Base-by-base conservation (phyloP, 1,140 invertebrate genomes). In the Arion vulgaris region DNA sequence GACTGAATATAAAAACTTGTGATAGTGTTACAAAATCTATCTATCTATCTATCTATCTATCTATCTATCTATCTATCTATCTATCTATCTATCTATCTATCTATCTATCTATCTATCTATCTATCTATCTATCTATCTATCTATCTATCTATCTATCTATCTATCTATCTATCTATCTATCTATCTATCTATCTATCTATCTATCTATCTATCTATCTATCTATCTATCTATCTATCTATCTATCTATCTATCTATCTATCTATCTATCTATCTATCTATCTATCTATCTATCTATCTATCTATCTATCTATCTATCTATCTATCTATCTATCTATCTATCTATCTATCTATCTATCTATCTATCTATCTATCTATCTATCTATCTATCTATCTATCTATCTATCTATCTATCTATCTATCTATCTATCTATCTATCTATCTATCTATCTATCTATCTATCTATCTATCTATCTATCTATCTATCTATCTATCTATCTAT, bases 51-150 rank as follows among this genome's bases (percentile, higher is more conserved):
- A 57, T 57, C 53, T 57, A 57, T 57, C 53, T 57, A 57, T 57
- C 53, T 57, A 57, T 57, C 71, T 39, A 39, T 41, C 62, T 66
- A 32, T 23, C 62, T 32, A 66, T 66, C 62, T 66, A 66, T 66
- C 32, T n/a, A n/a, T 73, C 71, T 73, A 26, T 73, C 71, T 73
- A 26, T 39, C 71, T 39, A 39, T 73, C 71, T 73, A 39, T 73
- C 38, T 39, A 26, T 73, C 71, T 73, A 26, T 73, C 71, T 73
- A 26, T 39, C 71, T 39, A 39, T 73, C 71, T 73, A 39, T 45
- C 32, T 32, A 26, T 28, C 41, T 45, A n/a, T 45, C 62, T 66
- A 66, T 32, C 62, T 66, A 32, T 66, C 62, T 32, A 28, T 66
- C 71, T 39, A 41, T 73, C 71, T 39, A 73, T 73, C 62, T 23